Percentiles rank a stretch among this genome's conserved stretches.
Conservation (phyloP, 2,113 vertebrate species). For the Microcebus murinus region DNA sequence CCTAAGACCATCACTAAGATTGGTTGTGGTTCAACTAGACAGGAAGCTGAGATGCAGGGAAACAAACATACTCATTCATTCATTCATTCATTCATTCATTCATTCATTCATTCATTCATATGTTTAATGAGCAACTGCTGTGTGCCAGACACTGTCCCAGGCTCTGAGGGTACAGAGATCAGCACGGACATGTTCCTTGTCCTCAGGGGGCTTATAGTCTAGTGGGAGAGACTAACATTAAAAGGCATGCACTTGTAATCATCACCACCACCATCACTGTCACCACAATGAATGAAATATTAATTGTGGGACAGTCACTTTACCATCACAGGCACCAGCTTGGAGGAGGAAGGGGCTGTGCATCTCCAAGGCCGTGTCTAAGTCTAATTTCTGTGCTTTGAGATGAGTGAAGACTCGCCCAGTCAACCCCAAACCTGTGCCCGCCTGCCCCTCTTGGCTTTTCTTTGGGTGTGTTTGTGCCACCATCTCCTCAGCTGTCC, state of each 20-base stretch:
- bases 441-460: background rate
- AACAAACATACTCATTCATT: background rate
- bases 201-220: background rate
- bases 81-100: background rate
- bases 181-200: background rate
- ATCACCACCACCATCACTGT: background rate
- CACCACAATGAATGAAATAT: too few relatives aligned
- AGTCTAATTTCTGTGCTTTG: background rate
- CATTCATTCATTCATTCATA: background rate
- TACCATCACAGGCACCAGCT: background rate
- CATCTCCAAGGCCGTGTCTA: background rate
- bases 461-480: background rate
- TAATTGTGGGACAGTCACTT: background rate
- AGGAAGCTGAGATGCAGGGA: background rate
- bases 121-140: background rate
- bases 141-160: background rate
- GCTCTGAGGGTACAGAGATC: too few relatives aligned
- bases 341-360: background rate
- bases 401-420: background rate
- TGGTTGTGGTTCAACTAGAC: background rate
- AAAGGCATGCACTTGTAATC: background rate
- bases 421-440: too few relatives aligned
- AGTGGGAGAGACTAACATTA: background rate
- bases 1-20: too few relatives aligned
- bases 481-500: background rate